A percentile compares a stretch with the other conserved stretches of the same genome.
phyloP scores from a whole-genome alignment of 2,113 vertebrate genomes.

The Pyxicephalus adspersus region DNA sequence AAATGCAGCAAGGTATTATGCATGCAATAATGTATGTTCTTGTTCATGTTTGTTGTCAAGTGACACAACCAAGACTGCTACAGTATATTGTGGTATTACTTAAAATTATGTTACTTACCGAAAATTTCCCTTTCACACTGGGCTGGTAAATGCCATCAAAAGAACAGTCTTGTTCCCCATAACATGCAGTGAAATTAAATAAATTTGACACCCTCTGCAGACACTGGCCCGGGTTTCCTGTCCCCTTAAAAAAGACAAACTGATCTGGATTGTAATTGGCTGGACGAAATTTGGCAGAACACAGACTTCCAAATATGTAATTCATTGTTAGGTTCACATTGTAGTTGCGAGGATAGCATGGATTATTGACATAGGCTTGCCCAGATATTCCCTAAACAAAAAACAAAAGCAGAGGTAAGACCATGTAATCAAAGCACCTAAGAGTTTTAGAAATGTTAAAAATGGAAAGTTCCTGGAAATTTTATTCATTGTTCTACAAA shows the following conservation, averaged over 20 bases:
- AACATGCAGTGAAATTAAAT: constrained; percentile 81
- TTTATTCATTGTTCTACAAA: no score
- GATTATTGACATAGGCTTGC: constrained; percentile 71
- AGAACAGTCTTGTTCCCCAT: constrained; percentile 71
- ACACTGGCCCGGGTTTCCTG: constrained; percentile 74
- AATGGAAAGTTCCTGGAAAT: background rate
- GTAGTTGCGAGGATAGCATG: constrained; percentile 81
- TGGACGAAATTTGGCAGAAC: constrained; percentile 73
- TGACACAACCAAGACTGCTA: no score
- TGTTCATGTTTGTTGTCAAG: no score
- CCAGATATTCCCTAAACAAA: constrained; percentile 33
- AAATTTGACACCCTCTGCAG: constrained; percentile 72
- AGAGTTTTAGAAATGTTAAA: background rate
- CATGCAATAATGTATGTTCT: no score
- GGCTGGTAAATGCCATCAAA: constrained; percentile 83
- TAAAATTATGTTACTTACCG: constrained; percentile 78
- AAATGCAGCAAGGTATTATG: no score
- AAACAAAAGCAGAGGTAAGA: background rate
- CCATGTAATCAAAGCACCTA: background rate
- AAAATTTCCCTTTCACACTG: constrained; percentile 79
- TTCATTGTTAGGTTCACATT: constrained; percentile 63
- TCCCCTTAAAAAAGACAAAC: constrained; percentile 73
- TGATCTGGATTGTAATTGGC: constrained; percentile 63
- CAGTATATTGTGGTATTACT: no score
- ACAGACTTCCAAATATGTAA: constrained; percentile 79